Percentiles rank a stretch among this genome's conserved stretches.
phyloP scores from a whole-genome alignment of 92 coral and sea anemone species.

The Zoanthus sansibaricus region DNA sequence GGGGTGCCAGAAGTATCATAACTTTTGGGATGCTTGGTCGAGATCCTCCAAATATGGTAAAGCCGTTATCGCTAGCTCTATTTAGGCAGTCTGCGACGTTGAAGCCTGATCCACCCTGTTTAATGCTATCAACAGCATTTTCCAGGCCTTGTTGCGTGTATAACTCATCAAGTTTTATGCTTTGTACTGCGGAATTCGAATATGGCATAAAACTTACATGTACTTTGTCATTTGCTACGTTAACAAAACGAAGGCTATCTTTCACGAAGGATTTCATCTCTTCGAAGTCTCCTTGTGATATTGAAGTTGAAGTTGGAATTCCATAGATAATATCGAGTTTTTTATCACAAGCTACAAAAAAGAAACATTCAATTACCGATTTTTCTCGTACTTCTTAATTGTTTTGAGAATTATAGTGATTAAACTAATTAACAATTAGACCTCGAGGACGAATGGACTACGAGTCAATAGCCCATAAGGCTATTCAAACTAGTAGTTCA shows the following conservation, averaged over 20 bases:
- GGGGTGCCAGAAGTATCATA: constrained; percentile 77
- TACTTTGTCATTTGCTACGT: constrained; percentile 57
- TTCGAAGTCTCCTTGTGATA: constrained; percentile 43
- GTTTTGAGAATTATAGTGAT: too few relatives aligned
- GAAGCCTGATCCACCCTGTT: constrained; percentile 57
- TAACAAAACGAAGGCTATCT: constrained; percentile 49
- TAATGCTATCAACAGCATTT: constrained; percentile 13
- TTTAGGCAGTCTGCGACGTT: constrained; percentile 64
- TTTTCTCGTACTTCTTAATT: not conserved
- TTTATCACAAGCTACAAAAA: constrained; percentile 65
- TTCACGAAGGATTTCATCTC: constrained; percentile 58
- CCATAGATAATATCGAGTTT: constrained; percentile 77
- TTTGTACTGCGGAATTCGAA: constrained; percentile 53
- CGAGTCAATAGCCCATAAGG: too few relatives aligned
- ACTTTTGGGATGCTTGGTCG: constrained; percentile 80
- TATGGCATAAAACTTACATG: constrained; percentile 75
- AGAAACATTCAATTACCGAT: too few relatives aligned
- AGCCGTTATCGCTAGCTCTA: constrained; percentile 68
- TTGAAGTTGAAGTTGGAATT: constrained; percentile 66
- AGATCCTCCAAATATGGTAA: constrained; percentile 91
- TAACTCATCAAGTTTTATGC: constrained; percentile 57
- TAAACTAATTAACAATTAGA: too few relatives aligned
- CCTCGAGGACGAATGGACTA: too few relatives aligned
- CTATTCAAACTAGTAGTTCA: too few relatives aligned
- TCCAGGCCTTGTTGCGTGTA: constrained; percentile 49